Percentiles rank a stretch among this genome's conserved stretches.
Conservation (phyloP, 2,113 vertebrate species). For the Merops nubicus region DNA sequence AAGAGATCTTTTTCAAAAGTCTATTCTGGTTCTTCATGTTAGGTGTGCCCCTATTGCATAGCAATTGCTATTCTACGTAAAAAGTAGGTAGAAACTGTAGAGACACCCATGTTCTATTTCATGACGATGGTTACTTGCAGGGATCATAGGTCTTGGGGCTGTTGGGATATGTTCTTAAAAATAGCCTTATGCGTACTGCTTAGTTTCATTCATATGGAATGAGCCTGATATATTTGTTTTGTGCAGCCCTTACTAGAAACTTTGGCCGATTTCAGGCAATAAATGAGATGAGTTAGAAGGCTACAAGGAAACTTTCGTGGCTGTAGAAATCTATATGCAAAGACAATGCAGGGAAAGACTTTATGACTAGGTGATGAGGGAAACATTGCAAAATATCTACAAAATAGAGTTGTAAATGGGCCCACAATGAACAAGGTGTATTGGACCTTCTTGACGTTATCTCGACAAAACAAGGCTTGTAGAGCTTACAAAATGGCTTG, state of each 20-base stretch:
- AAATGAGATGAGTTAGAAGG: background rate
- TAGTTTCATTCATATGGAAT: background rate
- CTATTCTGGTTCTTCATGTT: no score
- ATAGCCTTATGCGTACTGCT: background rate
- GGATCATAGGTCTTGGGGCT: background rate
- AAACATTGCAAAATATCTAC: background rate
- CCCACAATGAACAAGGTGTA: background rate
- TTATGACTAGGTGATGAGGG: background rate
- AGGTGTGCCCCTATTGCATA: no score
- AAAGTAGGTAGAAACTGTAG: background rate
- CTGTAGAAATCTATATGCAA: background rate
- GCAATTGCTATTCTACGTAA: no score
- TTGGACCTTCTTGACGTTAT: background rate
- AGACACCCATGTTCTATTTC: background rate
- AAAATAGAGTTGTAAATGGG: background rate
- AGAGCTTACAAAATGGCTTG: background rate
- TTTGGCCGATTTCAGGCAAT: background rate
- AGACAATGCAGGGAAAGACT: background rate
- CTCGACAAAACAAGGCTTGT: background rate
- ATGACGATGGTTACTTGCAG: no score
- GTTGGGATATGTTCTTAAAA: background rate
- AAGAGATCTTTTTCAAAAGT: no score
- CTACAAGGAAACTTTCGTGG: background rate
- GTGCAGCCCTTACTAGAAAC: background rate
- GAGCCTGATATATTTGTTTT: background rate